Base-by-base conservation (phyloP, 2,888 invertebrate species). In the Pogonocherus hispidulus region DNA sequence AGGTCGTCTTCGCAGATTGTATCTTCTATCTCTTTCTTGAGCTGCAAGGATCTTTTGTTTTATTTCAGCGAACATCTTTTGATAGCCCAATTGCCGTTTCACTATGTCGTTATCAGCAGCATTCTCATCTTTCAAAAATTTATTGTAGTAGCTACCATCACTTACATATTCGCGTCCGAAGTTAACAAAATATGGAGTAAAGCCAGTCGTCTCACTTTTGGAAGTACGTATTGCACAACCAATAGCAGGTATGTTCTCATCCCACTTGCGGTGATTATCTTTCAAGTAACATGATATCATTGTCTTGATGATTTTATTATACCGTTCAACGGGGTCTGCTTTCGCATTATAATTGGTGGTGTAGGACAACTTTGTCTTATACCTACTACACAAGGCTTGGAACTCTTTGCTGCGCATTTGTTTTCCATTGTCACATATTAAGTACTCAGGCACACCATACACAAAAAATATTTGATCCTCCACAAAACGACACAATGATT, bases 391-490 rank as follows among this genome's bases (percentile, higher is more conserved):
- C 16, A 71, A 22, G 1, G 55, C 46, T 11, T 19, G 19, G 18
- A 73, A 70, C 3, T 23, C 55, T n/a, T 64, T 60, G 23, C 70
- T 64, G 3, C 56, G 35, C 54, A 76, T 76, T 46, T 68, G 71
- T 3, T 32, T 52, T 0, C 73, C 77, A 47, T 77, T 77, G 46
- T 77, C 75, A 3, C 54, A 51, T 6, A 77, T 68, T 1, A 76
- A 20, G 1, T 46, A 59, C 60, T 65, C 20, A 1, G 75, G 74
- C 1, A 57, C 73, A 6, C 75, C 74, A 63, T 65, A 73, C 8
- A 71, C 14, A 1, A 74, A 41, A 46, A 75, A 55, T 1, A 76
- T 52, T 4, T 73, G 49, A 0, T 73, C 69, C 41, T 75, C 75
- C 1, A 73, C 9, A 23, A 65, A 19, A 23, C 63, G 54, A 5